Percentiles rank a stretch among this genome's conserved stretches.
phyloP scores from a whole-genome alignment of 2,888 invertebrate species.

The Himalopsyche japonica region DNA sequence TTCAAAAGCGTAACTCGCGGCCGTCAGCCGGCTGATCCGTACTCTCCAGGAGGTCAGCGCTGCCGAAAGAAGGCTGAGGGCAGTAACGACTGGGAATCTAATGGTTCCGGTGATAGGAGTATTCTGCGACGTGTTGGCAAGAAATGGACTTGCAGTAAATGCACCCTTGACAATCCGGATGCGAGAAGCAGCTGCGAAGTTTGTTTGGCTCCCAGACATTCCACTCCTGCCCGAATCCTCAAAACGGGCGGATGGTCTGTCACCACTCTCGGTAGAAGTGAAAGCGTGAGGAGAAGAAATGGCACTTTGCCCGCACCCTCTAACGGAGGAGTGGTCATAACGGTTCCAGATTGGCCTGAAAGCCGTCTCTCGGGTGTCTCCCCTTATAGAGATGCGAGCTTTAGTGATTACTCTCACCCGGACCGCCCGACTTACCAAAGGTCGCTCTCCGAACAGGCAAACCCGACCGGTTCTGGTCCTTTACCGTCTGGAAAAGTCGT shows the following conservation, averaged over 20 bases:
- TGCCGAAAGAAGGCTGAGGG: constrained; percentile 54
- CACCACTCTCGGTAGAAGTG: constrained; percentile 55
- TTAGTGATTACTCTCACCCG: neutral
- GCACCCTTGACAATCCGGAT: constrained; percentile 74
- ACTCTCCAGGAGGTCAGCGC: constrained; percentile 52
- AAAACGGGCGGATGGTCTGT: constrained; percentile 47
- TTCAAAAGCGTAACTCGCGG: constrained; percentile 38
- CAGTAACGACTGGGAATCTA: constrained; percentile 57
- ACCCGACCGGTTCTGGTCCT: constrained; percentile 45
- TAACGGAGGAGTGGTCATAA: constrained; percentile 65
- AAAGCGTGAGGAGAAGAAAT: constrained; percentile 48
- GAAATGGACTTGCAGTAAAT: constrained; percentile 73
- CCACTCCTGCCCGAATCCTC: constrained; percentile 51
- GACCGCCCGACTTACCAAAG: constrained; percentile 53
- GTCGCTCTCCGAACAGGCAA: constrained; percentile 57
- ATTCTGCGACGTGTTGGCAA: constrained; percentile 50
- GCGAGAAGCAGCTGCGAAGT: constrained; percentile 72
- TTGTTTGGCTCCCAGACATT: constrained; percentile 69
- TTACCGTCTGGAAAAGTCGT: constrained; percentile 55
- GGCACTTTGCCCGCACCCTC: constrained; percentile 55
- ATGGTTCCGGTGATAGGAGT: constrained; percentile 57
- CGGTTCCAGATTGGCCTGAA: constrained; percentile 65
- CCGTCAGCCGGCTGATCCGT: constrained; percentile 45
- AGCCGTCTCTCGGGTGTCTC: neutral
- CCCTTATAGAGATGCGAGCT: neutral